Evolutionary conservation across 2,797 vertebrate species (phyloP).

Genomic region (Gymnothorax javanicus): DNA sequence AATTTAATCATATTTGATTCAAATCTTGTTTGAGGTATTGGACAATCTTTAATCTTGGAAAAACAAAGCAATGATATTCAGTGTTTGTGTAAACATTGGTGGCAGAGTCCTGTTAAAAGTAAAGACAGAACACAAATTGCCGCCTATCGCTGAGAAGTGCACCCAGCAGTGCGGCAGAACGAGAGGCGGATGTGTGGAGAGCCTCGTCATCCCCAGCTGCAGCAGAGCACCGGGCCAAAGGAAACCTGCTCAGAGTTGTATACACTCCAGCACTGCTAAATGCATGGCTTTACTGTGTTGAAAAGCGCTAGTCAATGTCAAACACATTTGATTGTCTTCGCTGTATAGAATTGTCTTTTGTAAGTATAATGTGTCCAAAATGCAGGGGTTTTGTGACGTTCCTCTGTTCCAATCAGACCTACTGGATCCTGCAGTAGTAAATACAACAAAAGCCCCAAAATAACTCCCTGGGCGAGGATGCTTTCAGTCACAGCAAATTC

Average conservation of each 20-base stretch:
- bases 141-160: background rate
- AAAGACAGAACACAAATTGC: no score
- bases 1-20: no score
- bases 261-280: background rate
- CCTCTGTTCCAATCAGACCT: background rate
- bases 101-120: no score
- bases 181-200: background rate
- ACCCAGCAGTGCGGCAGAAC: background rate
- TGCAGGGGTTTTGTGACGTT: background rate
- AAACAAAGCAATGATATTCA: no score
- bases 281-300: background rate
- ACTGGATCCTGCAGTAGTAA: background rate
- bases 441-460: background rate
- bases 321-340: conserved; percentile 51
- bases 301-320: background rate
- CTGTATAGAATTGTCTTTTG: background rate
- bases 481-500: conserved; percentile 39
- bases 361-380: background rate
- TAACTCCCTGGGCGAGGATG: background rate
- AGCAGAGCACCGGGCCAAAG: background rate
- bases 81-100: no score
- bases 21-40: no score
- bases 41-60: no score
- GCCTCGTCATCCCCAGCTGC: background rate
- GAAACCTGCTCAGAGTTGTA: background rate